Base-by-base conservation (phyloP, 2,113 vertebrate species). In the Eurystomus gularis region DNA sequence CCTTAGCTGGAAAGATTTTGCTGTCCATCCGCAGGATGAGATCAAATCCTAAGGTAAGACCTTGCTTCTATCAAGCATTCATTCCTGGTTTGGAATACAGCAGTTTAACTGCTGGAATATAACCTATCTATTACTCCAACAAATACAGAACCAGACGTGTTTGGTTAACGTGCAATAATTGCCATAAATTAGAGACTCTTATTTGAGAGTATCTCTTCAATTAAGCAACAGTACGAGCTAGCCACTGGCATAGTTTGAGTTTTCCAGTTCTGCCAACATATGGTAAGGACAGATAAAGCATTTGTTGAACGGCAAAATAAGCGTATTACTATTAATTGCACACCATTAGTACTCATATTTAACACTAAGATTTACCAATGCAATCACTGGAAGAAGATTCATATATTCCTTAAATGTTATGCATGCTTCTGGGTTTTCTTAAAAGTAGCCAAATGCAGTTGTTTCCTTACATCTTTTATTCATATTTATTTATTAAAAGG, bases 101-200 rank as follows among this genome's bases (percentile, higher is more conserved):
- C 26, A 77, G 28, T 65, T 76, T 48, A 83, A 65, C 31, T 37
- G 24, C 31, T 37, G 65, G 58, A 86, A 33, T 51, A 33, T 3
- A 71, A 44, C 28, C 20, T 35, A 48, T 5, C 7, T 71, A 18
- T n/a, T 25, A 65, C 7, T 66, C 31, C 60, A 42, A 60, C 46
- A 52, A 72, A 48, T n/a, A 82, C 16, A 51, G 51, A 62, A 61
- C n/a, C 35, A 76, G 17, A 48, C 0, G 0, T 19, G 1, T 54
- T 18, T n/a, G 4, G 44, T 60, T 72, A 86, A 66, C 10, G 2
- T 9, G 9, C 11, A 82, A 17, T 35, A 84, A 49, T 21, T 28
- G 31, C 15, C 2, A 0, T 29, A 51, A 87, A 20, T 15, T 13
- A 82, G 14, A 60, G 25, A 54, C 24, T 20, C 15, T 66, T 64